These are phyloP conservation scores for Rhingia campestris DNA, from an alignment of 2,888 invertebrate genomes.

Conservation along the genomic window DNA sequence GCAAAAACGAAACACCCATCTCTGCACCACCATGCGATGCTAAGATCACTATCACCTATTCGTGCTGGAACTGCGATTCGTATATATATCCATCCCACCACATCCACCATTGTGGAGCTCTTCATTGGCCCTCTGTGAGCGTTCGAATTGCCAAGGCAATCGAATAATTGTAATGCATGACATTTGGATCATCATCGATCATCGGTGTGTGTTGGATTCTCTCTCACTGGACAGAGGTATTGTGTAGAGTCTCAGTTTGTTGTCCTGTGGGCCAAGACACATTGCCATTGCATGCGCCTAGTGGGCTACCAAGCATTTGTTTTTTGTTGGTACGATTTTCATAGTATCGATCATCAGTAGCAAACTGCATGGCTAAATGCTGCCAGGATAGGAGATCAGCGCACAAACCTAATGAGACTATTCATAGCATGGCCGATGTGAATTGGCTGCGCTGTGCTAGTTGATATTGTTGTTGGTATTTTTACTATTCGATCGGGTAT, in stretches of 20 bases:
- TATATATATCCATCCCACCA: neutral
- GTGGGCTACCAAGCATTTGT: constrained; percentile 5
- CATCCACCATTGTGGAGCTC: constrained; percentile 40
- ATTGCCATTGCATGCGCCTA: constrained; percentile 45
- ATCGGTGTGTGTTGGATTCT: constrained; percentile 41
- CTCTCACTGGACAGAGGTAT: constrained; percentile 4
- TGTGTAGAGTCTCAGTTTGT: neutral
- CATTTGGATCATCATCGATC: constrained; percentile 75
- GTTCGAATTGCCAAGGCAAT: constrained; percentile 65
- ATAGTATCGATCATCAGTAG: constrained; percentile 72
- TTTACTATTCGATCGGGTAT: constrained; percentile 8
- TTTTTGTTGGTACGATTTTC: constrained; percentile 18
- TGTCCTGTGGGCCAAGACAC: constrained; percentile 15
- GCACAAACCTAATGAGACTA: constrained; percentile 64
- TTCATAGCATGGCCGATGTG: neutral
- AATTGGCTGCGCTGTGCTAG: constrained; percentile 2
- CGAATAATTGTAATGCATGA: constrained; percentile 74
- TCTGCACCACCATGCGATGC: constrained; percentile 37
- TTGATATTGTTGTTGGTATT: constrained; percentile 13
- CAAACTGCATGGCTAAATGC: constrained; percentile 73
- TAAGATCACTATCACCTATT: constrained; percentile 68
- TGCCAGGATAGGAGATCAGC: constrained; percentile 65
- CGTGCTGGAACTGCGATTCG: constrained; percentile 55
- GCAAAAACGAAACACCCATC: constrained; percentile 41
- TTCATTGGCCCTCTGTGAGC: constrained; percentile 39